Conservation (phyloP, 1,140 invertebrate species). For the Cyphomyrmex costatus region DNA sequence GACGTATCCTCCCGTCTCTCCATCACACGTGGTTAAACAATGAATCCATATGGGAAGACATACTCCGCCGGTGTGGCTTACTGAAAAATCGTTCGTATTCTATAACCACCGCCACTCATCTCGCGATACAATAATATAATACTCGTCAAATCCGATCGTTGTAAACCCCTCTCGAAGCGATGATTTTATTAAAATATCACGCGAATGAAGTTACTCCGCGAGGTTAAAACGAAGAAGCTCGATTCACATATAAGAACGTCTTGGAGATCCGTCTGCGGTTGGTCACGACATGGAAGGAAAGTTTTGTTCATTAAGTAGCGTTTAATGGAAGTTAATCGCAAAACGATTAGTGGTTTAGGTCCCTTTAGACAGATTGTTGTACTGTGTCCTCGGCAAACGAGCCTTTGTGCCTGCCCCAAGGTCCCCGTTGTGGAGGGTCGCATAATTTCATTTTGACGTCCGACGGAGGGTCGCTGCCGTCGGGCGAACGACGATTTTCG, state of each 20-base stretch:
- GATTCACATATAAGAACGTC: slow-evolving; percentile 36
- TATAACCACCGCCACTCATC: background rate
- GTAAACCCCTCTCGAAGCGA: background rate
- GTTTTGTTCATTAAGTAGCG: slow-evolving; percentile 84
- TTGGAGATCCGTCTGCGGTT: slow-evolving; percentile 25
- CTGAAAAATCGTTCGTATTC: background rate
- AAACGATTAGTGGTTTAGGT: slow-evolving; percentile 86
- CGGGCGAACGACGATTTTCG: slow-evolving; percentile 85
- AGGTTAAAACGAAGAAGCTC: slow-evolving; percentile 31
- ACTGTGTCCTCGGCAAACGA: slow-evolving; percentile 83
- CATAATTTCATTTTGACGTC: slow-evolving; percentile 87
- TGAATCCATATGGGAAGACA: slow-evolving; percentile 21
- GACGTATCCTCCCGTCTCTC: no score
- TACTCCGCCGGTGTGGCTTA: background rate
- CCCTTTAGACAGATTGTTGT: slow-evolving; percentile 84
- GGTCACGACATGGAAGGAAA: slow-evolving; percentile 52
- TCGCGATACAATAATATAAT: background rate
- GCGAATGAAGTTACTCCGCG: background rate
- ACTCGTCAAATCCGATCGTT: background rate
- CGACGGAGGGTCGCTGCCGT: slow-evolving; percentile 86
- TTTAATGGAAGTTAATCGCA: slow-evolving; percentile 86
- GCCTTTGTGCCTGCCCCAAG: slow-evolving; percentile 83
- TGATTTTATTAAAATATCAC: slow-evolving; percentile 8
- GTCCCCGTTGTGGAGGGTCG: slow-evolving; percentile 81
- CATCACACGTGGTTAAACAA: slow-evolving; percentile 40